These are phyloP conservation scores for Hydriomena furcata DNA, from an alignment of 2,888 invertebrate genomes.

Conservation along the genomic window DNA sequence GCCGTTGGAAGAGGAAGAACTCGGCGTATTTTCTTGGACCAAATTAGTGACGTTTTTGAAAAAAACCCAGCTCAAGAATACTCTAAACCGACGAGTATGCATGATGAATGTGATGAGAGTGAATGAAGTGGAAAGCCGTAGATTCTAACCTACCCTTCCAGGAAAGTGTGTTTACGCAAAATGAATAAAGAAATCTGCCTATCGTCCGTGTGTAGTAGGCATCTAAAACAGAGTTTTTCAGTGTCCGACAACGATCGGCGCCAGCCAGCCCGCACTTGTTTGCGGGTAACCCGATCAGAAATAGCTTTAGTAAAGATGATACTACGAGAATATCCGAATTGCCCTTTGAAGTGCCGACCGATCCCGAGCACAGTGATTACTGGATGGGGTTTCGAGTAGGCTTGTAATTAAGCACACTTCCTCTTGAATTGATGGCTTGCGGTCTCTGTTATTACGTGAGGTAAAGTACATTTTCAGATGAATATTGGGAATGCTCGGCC, in stretches of 20 bases:
- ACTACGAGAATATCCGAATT: constrained; percentile 38
- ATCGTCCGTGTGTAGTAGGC: too few relatives aligned
- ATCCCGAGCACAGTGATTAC: constrained; percentile 42
- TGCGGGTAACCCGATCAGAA: constrained; percentile 35
- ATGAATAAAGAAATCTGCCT: too few relatives aligned
- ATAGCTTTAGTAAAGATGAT: constrained; percentile 44
- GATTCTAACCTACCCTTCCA: too few relatives aligned
- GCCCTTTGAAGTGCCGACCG: constrained; percentile 32
- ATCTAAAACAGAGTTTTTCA: neutral
- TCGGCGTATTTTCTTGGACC: too few relatives aligned
- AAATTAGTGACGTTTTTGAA: too few relatives aligned
- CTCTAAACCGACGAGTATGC: too few relatives aligned
- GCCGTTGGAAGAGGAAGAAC: too few relatives aligned
- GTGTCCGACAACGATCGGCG: constrained; percentile 12
- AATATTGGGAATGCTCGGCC: constrained; percentile 10
- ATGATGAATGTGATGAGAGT: too few relatives aligned
- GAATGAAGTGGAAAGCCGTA: too few relatives aligned
- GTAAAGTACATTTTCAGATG: constrained; percentile 19
- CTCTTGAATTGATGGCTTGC: constrained; percentile 33
- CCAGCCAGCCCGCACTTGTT: constrained; percentile 9
- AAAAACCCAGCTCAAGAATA: too few relatives aligned
- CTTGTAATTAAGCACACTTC: constrained; percentile 35
- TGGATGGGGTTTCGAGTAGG: constrained; percentile 32
- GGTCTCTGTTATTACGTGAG: constrained; percentile 24
- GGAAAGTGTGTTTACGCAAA: too few relatives aligned